Evolutionary conservation across 2,113 vertebrate genomes (phyloP).

Genomic region (Crotalus tigris): DNA sequence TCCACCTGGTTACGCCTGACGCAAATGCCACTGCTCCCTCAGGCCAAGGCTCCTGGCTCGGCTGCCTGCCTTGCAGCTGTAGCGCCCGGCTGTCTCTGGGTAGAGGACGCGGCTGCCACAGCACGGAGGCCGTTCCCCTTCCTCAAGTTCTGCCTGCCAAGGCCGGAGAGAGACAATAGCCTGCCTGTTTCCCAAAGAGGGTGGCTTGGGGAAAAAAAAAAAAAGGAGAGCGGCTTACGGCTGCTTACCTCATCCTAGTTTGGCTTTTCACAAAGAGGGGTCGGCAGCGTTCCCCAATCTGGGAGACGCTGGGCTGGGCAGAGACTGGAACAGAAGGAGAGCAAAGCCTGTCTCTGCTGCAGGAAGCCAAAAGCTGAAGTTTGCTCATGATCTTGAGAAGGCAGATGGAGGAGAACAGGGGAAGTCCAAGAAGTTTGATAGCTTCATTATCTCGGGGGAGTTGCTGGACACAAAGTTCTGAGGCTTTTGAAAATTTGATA

Average conservation of each 20-base stretch:
- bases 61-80: not conserved
- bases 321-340: not conserved
- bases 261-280: not conserved
- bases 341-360: no score
- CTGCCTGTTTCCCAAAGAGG: not conserved
- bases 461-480: not conserved
- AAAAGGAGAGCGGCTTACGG: not conserved
- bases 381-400: not conserved
- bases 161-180: conserved; percentile 1
- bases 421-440: not conserved
- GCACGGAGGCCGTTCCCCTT: not conserved
- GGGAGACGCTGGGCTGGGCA: not conserved
- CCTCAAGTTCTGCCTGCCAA: not conserved
- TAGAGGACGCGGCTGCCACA: not conserved
- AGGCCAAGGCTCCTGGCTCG: not conserved
- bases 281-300: not conserved
- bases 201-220: not conserved
- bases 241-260: not conserved
- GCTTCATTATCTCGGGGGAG: not conserved
- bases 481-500: not conserved
- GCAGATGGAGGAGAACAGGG: not conserved
- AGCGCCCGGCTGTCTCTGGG: not conserved
- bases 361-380: not conserved
- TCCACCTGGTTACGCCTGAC: not conserved
- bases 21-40: not conserved